Base-by-base conservation (phyloP, 2,888 invertebrate species). In the Tromatobia lineatoria region DNA sequence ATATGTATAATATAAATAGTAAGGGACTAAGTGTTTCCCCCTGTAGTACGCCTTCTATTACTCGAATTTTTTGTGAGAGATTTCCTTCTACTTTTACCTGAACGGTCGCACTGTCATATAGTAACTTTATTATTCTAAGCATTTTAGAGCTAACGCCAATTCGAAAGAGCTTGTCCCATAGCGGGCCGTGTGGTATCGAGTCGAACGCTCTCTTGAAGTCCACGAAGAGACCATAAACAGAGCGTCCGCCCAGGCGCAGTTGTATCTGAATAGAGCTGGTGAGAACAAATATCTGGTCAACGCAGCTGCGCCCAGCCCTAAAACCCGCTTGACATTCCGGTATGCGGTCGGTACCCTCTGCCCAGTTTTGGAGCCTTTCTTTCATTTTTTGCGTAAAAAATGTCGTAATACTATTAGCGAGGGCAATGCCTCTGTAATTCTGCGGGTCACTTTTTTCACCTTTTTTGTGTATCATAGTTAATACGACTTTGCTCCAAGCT, bases 371-470 rank as follows among this genome's bases (percentile, higher is more conserved):
- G 13, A 82, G 42, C 34, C 82, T 57, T 45, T 71, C 71, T 57
- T 59, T 50, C 2, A 82, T n/a, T 2, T 87, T 69, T 10, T 57
- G 42, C 15, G 89, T 89, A 50, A 84, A 87, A 3, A 89, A 38
- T 75, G 88, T 89, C 2, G 85, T 66, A 2, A 80, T 69, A 29
- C 67, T 74, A 34, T 86, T 87, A 10, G 82, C 20, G 2, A 88
- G 74, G 8, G 86, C 80, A n/a, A 89, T 88, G 2, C 86, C 85
- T 50, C 89, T 23, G 54, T 88, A 88, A 38, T 83, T 83, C 15
- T 13, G 13, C 8, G 76, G 80, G 29, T 76, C 42, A 11, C 23
- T 45, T 23, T 52, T 70, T 23, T 80, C 76, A 3, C 66, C 80
- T 54, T 83, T 83, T 66, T 83, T 83, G 42, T 80, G 69, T 4